These are phyloP conservation scores for Orycteropus afer DNA, from an alignment of 2,113 vertebrate genomes.

Conservation along the genomic window DNA sequence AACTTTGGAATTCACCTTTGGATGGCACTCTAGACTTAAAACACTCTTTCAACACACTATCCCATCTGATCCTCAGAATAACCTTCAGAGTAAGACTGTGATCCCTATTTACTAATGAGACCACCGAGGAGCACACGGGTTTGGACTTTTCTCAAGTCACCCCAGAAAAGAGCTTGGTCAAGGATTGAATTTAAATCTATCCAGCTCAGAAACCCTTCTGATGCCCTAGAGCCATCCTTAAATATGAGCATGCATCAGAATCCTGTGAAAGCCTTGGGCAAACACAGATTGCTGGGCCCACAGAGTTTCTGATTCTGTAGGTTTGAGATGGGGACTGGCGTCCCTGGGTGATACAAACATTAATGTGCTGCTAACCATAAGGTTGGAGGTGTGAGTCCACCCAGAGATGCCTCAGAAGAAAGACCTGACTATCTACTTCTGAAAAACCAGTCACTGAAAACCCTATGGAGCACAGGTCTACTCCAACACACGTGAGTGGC, in stretches of 20 bases:
- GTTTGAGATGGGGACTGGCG: background rate
- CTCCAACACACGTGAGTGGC: no score
- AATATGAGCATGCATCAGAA: no score
- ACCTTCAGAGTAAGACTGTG: background rate
- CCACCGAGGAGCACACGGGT: background rate
- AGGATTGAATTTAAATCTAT: background rate
- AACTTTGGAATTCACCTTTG: background rate
- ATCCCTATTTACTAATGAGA: background rate
- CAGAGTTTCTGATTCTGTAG: background rate
- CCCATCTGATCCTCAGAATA: no score
- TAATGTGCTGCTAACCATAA: no score
- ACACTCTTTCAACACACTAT: background rate
- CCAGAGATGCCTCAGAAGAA: no score
- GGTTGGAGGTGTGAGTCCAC: no score
- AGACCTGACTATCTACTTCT: no score
- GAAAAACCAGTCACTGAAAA: no score
- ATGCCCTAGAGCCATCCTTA: background rate
- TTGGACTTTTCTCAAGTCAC: background rate
- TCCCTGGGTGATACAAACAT: no score
- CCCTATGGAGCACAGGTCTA: no score
- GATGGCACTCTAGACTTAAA: background rate
- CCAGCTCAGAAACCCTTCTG: background rate
- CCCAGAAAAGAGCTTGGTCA: background rate
- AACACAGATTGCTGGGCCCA: background rate
- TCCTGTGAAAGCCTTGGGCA: rapidly evolving